phyloP scores from a whole-genome alignment of 1,140 invertebrate species.

The Brachystomella parvula region DNA sequence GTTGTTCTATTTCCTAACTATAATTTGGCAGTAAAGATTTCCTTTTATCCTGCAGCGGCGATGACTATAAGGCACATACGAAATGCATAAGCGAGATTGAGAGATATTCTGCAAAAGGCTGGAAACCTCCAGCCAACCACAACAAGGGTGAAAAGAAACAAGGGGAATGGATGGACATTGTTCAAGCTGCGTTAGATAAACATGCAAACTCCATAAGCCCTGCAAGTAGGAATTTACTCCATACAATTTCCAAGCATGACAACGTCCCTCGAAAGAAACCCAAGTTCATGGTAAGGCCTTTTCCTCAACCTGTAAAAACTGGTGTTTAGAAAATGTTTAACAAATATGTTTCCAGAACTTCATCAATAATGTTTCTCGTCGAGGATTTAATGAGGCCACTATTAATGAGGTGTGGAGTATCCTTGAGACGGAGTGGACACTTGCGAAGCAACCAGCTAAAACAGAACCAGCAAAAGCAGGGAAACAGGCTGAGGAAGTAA shows the following conservation, averaged over 20 bases:
- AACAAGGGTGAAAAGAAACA: slow-evolving; percentile 89
- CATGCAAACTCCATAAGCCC: slow-evolving; percentile 48
- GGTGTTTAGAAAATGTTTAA: not conserved
- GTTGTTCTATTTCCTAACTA: too few relatives aligned
- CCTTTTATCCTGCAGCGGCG: slow-evolving; percentile 52
- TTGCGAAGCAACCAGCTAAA: not conserved
- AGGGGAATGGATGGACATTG: slow-evolving; percentile 73
- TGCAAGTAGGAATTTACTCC: slow-evolving; percentile 56
- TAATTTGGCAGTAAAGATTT: slow-evolving; percentile 12
- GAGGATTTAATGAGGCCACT: slow-evolving; percentile 38
- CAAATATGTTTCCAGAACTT: slow-evolving; percentile 43
- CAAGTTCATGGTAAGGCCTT: slow-evolving; percentile 60
- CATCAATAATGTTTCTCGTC: slow-evolving; percentile 43
- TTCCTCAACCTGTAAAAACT: not conserved
- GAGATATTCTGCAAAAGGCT: slow-evolving; percentile 78
- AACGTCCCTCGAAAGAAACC: slow-evolving; percentile 87
- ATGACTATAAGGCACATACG: slow-evolving; percentile 73
- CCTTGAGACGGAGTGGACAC: slow-evolving; percentile 34
- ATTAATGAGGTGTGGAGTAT: slow-evolving; percentile 41
- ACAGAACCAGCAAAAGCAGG: not conserved
- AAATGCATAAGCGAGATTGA: slow-evolving; percentile 87
- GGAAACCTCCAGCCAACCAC: slow-evolving; percentile 57
- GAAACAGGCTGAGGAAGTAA: not conserved
- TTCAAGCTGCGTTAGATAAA: slow-evolving; percentile 62
- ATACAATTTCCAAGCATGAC: slow-evolving; percentile 61